A percentile compares a stretch with the other conserved stretches of the same genome.
Evolutionary conservation across 2,113 vertebrate species (phyloP).

Genomic region (Hyla sarda): DNA sequence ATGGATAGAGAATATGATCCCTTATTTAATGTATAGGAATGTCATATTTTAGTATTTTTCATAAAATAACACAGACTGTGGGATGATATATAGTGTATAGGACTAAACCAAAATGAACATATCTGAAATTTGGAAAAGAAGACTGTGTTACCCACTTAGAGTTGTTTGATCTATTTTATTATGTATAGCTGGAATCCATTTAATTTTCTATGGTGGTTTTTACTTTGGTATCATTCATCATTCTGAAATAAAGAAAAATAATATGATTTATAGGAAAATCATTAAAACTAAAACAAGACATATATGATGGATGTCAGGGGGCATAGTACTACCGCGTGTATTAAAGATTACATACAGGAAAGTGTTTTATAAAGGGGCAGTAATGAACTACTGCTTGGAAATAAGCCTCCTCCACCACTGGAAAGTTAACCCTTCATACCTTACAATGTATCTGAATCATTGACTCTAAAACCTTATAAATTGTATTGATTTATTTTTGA

Average conservation of each 20-base stretch:
- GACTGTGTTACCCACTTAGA: slow-evolving; percentile 29
- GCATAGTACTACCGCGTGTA: not conserved
- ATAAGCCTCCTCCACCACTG: not conserved
- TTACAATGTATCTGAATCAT: no score
- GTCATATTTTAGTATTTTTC: slow-evolving; percentile 73
- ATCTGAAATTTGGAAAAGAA: slow-evolving; percentile 30
- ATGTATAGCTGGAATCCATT: slow-evolving; percentile 8
- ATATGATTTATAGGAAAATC: slow-evolving; percentile 9
- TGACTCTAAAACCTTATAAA: no score
- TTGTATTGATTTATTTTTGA: no score
- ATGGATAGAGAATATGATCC: slow-evolving; percentile 78
- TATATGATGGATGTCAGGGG: not conserved
- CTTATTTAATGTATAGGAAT: slow-evolving; percentile 74
- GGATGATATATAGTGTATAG: slow-evolving; percentile 23
- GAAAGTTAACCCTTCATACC: not conserved
- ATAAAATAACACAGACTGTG: slow-evolving; percentile 22
- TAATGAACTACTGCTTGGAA: not conserved
- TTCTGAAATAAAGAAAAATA: slow-evolving; percentile 32
- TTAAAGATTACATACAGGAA: slow-evolving; percentile 12
- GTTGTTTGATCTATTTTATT: slow-evolving; percentile 31
- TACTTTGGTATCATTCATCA: slow-evolving; percentile 17
- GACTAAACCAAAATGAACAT: slow-evolving; percentile 14
- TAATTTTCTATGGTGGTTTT: slow-evolving; percentile 9
- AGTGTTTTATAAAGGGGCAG: not conserved
- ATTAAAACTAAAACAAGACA: slow-evolving; percentile 1